Percentiles rank a stretch among this genome's conserved stretches.
phyloP scores from a whole-genome alignment of 2,888 invertebrate species.

The Cacoxenus indagator region DNA sequence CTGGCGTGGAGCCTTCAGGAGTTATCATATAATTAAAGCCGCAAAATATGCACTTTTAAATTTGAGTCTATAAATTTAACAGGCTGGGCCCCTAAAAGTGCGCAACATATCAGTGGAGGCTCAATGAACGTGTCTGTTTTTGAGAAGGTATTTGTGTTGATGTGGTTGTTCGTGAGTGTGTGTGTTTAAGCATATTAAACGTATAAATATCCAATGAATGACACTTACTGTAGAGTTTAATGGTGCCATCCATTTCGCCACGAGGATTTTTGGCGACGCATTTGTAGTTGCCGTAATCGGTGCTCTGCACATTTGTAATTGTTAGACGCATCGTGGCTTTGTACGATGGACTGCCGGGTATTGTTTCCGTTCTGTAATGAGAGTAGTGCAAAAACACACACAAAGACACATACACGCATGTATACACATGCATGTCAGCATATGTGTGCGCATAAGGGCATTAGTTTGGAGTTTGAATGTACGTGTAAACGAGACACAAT shows the following conservation, averaged over 20 bases:
- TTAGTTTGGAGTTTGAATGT: not conserved
- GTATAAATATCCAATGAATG: constrained; percentile 47
- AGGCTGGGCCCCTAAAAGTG: not conserved
- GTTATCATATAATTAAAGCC: constrained; percentile 51
- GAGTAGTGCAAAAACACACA: constrained; percentile 9
- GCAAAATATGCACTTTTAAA: constrained; percentile 49
- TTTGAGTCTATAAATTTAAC: constrained; percentile 25
- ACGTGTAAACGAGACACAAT: constrained; percentile 9
- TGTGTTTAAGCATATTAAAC: constrained; percentile 38
- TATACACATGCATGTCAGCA: not conserved
- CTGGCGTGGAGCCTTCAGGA: not conserved
- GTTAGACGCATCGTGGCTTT: constrained; percentile 91
- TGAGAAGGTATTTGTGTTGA: not conserved
- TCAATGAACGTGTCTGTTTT: not conserved
- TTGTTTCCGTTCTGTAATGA: constrained; percentile 76
- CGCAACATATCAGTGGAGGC: not conserved
- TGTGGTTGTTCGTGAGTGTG: constrained; percentile 21
- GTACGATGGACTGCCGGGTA: constrained; percentile 80
- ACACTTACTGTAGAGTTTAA: constrained; percentile 88
- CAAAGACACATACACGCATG: not conserved
- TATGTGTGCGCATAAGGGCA: not conserved
- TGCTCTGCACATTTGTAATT: constrained; percentile 82
- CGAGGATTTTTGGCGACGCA: constrained; percentile 90
- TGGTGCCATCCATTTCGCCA: constrained; percentile 91
- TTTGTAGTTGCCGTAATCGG: constrained; percentile 90